phyloP scores from a whole-genome alignment of 37 sponge, comb jelly and placozoan species.

The Mnemiopsis leidyi region DNA sequence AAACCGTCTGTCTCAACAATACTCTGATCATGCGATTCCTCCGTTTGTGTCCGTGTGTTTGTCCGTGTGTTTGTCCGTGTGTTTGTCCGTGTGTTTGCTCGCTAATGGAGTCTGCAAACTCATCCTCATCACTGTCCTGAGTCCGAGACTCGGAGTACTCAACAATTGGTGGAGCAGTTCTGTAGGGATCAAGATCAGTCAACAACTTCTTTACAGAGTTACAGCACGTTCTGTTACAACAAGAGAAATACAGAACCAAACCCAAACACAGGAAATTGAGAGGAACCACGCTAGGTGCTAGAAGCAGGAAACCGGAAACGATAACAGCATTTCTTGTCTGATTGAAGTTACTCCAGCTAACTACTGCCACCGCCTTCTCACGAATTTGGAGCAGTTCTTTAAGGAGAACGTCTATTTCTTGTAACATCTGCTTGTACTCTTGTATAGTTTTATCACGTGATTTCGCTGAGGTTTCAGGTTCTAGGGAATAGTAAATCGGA shows the following conservation, averaged over 20 bases:
- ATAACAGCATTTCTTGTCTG: background rate
- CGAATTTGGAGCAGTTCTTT: background rate
- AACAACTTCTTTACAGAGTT: background rate
- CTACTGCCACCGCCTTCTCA: background rate
- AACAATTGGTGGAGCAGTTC: too few species aligned
- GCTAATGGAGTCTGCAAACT: too few species aligned
- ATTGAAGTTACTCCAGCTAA: background rate
- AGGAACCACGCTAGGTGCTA: background rate
- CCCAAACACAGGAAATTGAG: background rate
- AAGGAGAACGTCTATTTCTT: background rate
- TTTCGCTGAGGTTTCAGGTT: background rate
- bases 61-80: too few species aligned
- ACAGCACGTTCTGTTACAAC: background rate
- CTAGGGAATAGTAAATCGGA: conserved; percentile 15
- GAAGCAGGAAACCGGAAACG: background rate
- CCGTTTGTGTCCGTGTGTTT: too few species aligned
- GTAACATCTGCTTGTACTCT: conserved; percentile 13
- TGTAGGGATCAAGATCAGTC: background rate
- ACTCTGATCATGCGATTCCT: background rate
- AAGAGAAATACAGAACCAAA: background rate
- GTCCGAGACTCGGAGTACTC: too few species aligned
- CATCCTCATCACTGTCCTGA: too few species aligned
- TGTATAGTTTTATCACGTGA: background rate
- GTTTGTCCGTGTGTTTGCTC: too few species aligned
- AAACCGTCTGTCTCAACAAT: too few species aligned